phyloP scores from a whole-genome alignment of 1,140 invertebrate genomes.

The Scaptomyza montana region DNA sequence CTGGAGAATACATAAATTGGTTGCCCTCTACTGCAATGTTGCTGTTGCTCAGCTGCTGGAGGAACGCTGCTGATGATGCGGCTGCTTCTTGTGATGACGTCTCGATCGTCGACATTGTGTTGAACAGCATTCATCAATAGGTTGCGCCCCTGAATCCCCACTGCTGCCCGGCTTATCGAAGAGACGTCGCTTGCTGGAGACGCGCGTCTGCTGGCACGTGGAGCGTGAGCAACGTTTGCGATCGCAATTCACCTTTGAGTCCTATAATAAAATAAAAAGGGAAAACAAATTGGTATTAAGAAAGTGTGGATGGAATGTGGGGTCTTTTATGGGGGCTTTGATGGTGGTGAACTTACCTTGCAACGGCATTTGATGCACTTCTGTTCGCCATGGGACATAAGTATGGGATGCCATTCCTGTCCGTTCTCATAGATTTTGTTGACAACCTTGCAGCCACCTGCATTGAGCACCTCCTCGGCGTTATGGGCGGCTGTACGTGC shows the following conservation, averaged over 20 bases:
- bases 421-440: constrained; percentile 90
- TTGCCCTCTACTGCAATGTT: constrained; percentile 14
- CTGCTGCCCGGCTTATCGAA: constrained; percentile 77
- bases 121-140: constrained; percentile 85
- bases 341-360: constrained; percentile 87
- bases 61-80: constrained; percentile 56
- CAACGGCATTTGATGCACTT: constrained; percentile 94
- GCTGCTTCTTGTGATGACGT: constrained; percentile 84
- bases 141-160: constrained; percentile 39
- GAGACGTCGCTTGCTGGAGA: constrained; percentile 75
- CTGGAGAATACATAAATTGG: constrained; percentile 7
- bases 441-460: constrained; percentile 91
- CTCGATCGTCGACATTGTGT: constrained; percentile 85
- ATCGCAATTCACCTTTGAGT: constrained; percentile 90
- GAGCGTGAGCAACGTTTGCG: constrained; percentile 90
- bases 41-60: constrained; percentile 36
- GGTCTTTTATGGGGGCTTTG: too few species aligned
- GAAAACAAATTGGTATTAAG: constrained; percentile 40
- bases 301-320: constrained; percentile 9
- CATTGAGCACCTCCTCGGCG: constrained; percentile 88
- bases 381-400: constrained; percentile 92
- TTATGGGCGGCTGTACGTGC: constrained; percentile 78
- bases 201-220: constrained; percentile 86
- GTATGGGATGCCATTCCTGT: constrained; percentile 92
- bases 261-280: constrained; percentile 85